Evolutionary conservation across 2,797 vertebrate genomes (phyloP), one percentile per base, ranked within the genome.

Genomic region (Poecilia picta): DNA sequence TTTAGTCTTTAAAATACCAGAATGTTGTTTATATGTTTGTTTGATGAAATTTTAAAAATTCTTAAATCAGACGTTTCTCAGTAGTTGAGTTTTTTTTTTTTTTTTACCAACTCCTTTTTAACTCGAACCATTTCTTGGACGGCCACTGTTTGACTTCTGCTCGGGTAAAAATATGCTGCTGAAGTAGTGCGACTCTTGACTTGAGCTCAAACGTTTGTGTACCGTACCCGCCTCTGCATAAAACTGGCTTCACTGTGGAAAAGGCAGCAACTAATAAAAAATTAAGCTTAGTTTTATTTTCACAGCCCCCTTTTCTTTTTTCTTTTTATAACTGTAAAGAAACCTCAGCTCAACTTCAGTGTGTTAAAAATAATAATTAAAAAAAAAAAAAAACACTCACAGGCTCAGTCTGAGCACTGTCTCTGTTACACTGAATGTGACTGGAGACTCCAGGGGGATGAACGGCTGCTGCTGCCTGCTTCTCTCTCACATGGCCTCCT

Each of bases 361-460:
- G 89, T 89, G 86, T 49, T 49, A 7, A 7, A 49, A 43, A 11
- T 39, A 39, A 39, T 39, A 5, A 1, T 41, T 20, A 49, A 6
- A 47, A 18, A 18, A 47, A 47, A n/a, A 53, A 20, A 39, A 62
- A 57, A 23, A 88, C 85, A 76, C 72, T 41, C 81, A 51, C 78
- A 77, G 79, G 72, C 83, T 86, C 78, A 72, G 81, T 85, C 74
- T 68, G 10, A 72, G 78, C 74, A 49, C 87, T 23, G 84, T 79
- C 85, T 87, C 87, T 87, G 81, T 88, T 88, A 84, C 88, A 85
- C 79, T 85, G 89, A 92, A 79, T 91, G 75, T 92, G 91, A 93
- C 81, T 91, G 86, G 93, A 89, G 75, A 92, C 89, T 92, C 80
- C 86, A 89, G 88, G 86, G 85, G 84, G 93, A 92, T 94, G 94